Base-by-base conservation (phyloP, 2,113 vertebrate species). In the Prietella phreatophila region DNA sequence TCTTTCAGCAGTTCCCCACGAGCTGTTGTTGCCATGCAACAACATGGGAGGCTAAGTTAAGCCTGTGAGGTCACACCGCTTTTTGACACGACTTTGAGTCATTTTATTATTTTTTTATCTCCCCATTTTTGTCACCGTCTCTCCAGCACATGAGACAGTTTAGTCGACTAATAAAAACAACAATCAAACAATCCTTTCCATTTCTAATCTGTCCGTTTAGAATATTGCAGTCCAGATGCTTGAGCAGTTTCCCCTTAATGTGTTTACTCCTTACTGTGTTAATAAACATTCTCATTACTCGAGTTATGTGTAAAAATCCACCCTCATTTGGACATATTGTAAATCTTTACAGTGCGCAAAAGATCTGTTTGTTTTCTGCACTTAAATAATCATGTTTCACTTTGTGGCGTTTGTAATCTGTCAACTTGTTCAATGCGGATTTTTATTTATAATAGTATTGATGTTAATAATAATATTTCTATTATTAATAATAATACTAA, bases 1-100 rank as follows among this genome's bases (percentile, higher is more conserved):
- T 14, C 15, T 22, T 11, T 75, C 89, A 19, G 39, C 85, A 82
- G 79, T 80, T 73, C 58, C n/a, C 30, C 47, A 42, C 7, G 65
- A 65, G 82, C 67, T 42, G 88, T 78, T 91, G 91, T 91, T 91
- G 91, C 91, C 84, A 91, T 90, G 91, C 86, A 89, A 90, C n/a
- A 91, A 87, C 86, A 20, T 73, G 58, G 47, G 63, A 82, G 58
- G 27, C 53, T 86, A 71, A 84, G 55, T 83, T 83, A 82, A 69
- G 69, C 73, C 39, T 82, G 76, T 85, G 84, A 81, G 33, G 86
- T 83, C 83, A 86, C 81, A 65, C 47, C 33, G 67, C 13, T 9
- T 84, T 75, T 58, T 30, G 14, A 86, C 76, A 25, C 14, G 17
- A 81, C n/a, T 84, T 78, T 61, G 7, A 30, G 4, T 80, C 17